Percentiles rank a stretch among this genome's conserved stretches.
These are phyloP conservation scores for Noctua comes DNA, from an alignment of 2,888 invertebrate genomes.

Conservation along the genomic window DNA sequence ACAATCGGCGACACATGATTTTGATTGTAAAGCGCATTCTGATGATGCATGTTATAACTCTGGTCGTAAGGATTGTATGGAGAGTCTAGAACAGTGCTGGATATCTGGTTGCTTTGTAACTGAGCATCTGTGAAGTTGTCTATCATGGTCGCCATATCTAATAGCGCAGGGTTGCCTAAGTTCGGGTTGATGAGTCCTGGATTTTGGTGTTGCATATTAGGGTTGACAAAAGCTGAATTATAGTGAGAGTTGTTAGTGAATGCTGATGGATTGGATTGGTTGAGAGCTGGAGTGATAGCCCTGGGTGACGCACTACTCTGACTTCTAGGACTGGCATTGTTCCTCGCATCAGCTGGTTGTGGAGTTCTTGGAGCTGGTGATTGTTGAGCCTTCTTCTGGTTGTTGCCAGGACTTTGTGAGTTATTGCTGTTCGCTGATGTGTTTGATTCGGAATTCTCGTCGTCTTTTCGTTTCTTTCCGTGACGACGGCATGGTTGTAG, in stretches of 20 bases:
- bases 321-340: constrained; percentile 85
- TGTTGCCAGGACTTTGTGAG: constrained; percentile 82
- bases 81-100: constrained; percentile 95
- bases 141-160: constrained; percentile 94
- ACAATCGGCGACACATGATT: constrained; percentile 89
- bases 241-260: constrained; percentile 84
- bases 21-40: constrained; percentile 91
- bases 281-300: constrained; percentile 83
- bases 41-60: constrained; percentile 92
- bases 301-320: constrained; percentile 91
- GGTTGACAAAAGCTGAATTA: constrained; percentile 87
- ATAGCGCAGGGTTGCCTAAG: constrained; percentile 89
- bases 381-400: constrained; percentile 82
- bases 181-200: constrained; percentile 87
- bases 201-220: constrained; percentile 84
- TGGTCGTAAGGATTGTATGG: constrained; percentile 92
- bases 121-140: constrained; percentile 94
- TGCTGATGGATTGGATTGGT: constrained; percentile 81
- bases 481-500: constrained; percentile 95
- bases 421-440: constrained; percentile 75
- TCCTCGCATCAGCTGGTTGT: constrained; percentile 81
- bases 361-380: constrained; percentile 85
- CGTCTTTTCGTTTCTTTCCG: constrained; percentile 94
- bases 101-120: constrained; percentile 95
- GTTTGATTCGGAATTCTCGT: constrained; percentile 86